Conservation (phyloP, 2,888 invertebrate species). For the Meloe dianella region DNA sequence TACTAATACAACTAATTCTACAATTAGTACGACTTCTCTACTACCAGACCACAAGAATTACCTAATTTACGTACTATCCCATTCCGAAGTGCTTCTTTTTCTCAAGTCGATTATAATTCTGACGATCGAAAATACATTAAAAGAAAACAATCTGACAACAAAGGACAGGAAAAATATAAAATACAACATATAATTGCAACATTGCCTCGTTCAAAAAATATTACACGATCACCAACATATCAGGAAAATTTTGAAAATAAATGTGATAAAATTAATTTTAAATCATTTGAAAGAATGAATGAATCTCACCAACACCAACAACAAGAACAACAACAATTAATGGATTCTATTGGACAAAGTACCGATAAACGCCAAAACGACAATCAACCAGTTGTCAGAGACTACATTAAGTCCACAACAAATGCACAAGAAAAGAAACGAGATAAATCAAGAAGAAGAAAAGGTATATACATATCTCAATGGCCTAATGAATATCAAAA, state of each 20-base stretch:
- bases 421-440: constrained; percentile 53
- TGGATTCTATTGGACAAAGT: not conserved
- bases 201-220: constrained; percentile 55
- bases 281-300: not conserved
- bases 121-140: constrained; percentile 68
- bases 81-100: constrained; percentile 85
- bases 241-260: not conserved
- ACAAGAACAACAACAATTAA: not conserved
- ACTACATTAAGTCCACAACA: constrained; percentile 26
- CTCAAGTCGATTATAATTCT: constrained; percentile 79
- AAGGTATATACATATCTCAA: constrained; percentile 79
- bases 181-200: constrained; percentile 51
- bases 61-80: constrained; percentile 60
- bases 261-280: not conserved
- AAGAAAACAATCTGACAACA: constrained; percentile 48
- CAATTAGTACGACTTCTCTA: not conserved
- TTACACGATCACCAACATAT: constrained; percentile 25
- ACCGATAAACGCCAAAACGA: not conserved
- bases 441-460: constrained; percentile 74
- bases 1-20: too few species aligned
- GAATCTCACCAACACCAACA: too few species aligned
- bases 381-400: constrained; percentile 19
- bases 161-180: constrained; percentile 31
- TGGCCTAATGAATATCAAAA: constrained; percentile 60
- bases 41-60: constrained; percentile 31